Evolutionary conservation across 2,797 vertebrate genomes (phyloP), one percentile per base, ranked within the genome.

Genomic region (Graptemys geographica): DNA sequence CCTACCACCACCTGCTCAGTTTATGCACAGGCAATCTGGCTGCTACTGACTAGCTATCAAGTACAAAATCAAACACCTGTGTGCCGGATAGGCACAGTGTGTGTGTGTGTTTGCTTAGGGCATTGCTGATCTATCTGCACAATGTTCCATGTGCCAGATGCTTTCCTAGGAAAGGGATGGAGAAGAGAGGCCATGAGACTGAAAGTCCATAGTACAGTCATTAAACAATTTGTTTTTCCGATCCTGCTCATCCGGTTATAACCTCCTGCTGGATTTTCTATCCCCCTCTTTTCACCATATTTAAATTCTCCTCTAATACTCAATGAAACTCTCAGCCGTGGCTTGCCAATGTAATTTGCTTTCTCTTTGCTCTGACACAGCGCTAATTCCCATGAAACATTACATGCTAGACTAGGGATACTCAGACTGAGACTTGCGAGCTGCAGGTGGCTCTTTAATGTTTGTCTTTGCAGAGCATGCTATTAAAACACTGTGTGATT

Each of bases 311-410:
- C 52, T 28, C 12, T 59, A 69, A 25, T 6, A 5, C 8, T 4
- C 55, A 72, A 27, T 49, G 33, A 3, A 0, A 6, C 27, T 52
- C 27, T 57, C 55, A 86, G 16, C 2, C 13, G 13, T 37, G 81
- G 10, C 4, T 56, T 25, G 12, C 51, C 74, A 53, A 80, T 57
- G 41, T 31, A 12, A 81, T 59, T 47, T 55, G 9, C 49, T 51
- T 25, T 76, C 25, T 15, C 74, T 78, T 78, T 47, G 27, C 25
- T 78, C 44, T 16, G 41, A 76, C 25, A 76, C 41, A 27, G n/a
- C 21, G 25, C 74, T 19, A 28, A 27, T 3, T 6, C 23, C 3
- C 1, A 0, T 0, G 51, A 65, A 25, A n/a, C 6, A n/a, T 23
- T 11, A n/a, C 2, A 12, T 37, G 51, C 28, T 11, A 33, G 19